Percentiles rank a stretch among this genome's conserved stretches.
Evolutionary conservation across 1,140 invertebrate species (phyloP).

Genomic region (Physella acuta): DNA sequence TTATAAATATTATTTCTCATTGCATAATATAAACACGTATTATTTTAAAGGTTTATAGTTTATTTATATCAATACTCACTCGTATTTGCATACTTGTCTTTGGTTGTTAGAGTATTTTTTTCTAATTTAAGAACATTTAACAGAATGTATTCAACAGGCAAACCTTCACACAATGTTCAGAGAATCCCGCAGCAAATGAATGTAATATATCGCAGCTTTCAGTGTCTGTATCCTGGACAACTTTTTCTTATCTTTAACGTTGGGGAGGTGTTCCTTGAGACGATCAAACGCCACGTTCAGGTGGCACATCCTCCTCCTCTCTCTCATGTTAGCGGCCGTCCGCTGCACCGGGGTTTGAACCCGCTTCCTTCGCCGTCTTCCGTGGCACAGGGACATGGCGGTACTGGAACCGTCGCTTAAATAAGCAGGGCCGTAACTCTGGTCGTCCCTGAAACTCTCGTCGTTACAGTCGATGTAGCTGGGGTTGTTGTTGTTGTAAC

Average conservation of each 20-base stretch:
- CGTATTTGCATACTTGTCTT: too few relatives aligned
- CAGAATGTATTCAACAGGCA: too few relatives aligned
- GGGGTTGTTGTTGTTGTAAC: not conserved
- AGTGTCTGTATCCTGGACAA: constrained; percentile 95
- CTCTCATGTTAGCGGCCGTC: constrained; percentile 64
- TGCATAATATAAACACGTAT: too few relatives aligned
- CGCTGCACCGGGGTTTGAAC: constrained; percentile 39
- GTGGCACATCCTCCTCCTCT: constrained; percentile 92
- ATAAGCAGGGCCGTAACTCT: not conserved
- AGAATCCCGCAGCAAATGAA: constrained; percentile 88
- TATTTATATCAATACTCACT: too few relatives aligned
- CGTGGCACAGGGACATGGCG: too few relatives aligned
- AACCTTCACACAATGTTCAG: too few relatives aligned
- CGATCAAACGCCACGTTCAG: constrained; percentile 92
- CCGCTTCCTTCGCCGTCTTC: constrained; percentile 28
- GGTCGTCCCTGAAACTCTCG: not conserved
- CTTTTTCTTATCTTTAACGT: constrained; percentile 95
- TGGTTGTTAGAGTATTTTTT: too few relatives aligned
- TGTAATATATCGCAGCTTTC: constrained; percentile 93
- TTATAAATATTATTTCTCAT: too few relatives aligned
- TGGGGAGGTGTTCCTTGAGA: constrained; percentile 70
- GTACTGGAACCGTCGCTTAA: not conserved
- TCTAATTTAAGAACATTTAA: too few relatives aligned
- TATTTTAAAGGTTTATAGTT: too few relatives aligned
- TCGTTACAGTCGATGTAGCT: not conserved